Evolutionary conservation across 1,140 invertebrate genomes (phyloP).

Genomic region (Grapholita molesta): DNA sequence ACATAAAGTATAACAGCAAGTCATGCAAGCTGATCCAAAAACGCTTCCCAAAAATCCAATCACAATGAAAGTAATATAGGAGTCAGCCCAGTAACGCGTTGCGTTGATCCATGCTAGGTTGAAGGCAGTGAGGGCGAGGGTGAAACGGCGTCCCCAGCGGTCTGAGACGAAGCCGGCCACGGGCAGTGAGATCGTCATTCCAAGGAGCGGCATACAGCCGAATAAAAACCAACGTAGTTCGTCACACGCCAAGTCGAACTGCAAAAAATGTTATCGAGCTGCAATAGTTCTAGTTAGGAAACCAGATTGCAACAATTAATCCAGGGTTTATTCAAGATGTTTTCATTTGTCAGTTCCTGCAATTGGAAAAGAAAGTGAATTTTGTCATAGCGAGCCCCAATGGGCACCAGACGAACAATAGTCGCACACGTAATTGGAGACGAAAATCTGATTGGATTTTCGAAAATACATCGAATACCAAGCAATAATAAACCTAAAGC

Average conservation of each 20-base stretch:
- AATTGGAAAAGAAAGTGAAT: no score
- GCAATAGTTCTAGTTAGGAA: no score
- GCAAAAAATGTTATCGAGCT: neutral
- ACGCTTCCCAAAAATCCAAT: neutral
- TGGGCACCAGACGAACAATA: no score
- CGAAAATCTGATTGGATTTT: no score
- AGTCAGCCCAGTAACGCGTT: neutral
- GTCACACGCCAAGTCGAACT: slow-evolving; percentile 44
- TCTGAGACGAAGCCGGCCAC: slow-evolving; percentile 81
- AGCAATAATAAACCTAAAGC: no score
- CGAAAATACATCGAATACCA: no score
- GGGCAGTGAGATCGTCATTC: slow-evolving; percentile 81
- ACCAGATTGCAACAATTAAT: no score
- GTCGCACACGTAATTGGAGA: no score
- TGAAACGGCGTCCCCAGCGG: slow-evolving; percentile 76
- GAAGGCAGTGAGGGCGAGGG: slow-evolving; percentile 75
- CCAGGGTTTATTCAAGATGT: no score
- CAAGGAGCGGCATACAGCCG: slow-evolving; percentile 82
- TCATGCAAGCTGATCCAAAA: slow-evolving; percentile 52
- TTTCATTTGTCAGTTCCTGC: no score
- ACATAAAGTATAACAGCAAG: slow-evolving; percentile 76
- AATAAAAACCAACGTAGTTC: slow-evolving; percentile 82
- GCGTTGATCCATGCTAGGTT: slow-evolving; percentile 40
- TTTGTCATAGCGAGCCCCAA: no score
- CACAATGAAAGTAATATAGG: neutral